Conservation (phyloP, 1,140 invertebrate species). For the Varroa destructor region DNA sequence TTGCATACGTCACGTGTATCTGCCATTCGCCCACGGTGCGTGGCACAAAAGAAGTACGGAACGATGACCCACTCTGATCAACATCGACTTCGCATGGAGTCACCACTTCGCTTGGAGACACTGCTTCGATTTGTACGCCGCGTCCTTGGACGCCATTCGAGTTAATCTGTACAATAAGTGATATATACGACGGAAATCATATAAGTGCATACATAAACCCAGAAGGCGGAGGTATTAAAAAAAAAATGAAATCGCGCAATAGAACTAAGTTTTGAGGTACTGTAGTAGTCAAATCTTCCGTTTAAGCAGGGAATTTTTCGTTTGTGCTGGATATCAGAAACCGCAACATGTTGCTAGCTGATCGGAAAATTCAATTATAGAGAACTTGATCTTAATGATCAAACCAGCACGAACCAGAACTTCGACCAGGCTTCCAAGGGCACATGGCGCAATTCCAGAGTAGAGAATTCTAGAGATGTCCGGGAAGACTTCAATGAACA, state of each 20-base stretch:
- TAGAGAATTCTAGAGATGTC: conserved; percentile 69
- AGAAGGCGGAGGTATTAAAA: too few relatives aligned
- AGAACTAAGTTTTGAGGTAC: too few relatives aligned
- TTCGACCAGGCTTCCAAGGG: conserved; percentile 47
- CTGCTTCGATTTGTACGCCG: conserved; percentile 70
- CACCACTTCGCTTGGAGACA: conserved; percentile 65
- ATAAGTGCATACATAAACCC: too few relatives aligned
- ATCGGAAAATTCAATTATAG: too few relatives aligned
- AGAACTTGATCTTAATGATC: too few relatives aligned
- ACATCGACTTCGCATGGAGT: conserved; percentile 59
- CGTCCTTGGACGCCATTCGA: conserved; percentile 51
- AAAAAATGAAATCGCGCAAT: too few relatives aligned
- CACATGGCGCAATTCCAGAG: conserved; percentile 76
- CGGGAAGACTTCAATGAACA: conserved; percentile 73
- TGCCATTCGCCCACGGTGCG: conserved; percentile 90
- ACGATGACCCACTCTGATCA: conserved; percentile 55
- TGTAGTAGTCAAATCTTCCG: too few relatives aligned
- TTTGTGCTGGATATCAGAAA: too few relatives aligned
- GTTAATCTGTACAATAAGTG: conserved; percentile 49
- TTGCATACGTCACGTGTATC: conserved; percentile 85
- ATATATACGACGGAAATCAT: conserved; percentile 75
- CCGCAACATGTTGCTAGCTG: too few relatives aligned
- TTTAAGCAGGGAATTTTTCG: too few relatives aligned
- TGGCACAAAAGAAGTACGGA: conserved; percentile 85
- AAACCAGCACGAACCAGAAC: too few relatives aligned